Percentiles rank a stretch among this genome's conserved stretches.
phyloP scores from a whole-genome alignment of 2,888 invertebrate species.

The Caenorhabditis wallacei region DNA sequence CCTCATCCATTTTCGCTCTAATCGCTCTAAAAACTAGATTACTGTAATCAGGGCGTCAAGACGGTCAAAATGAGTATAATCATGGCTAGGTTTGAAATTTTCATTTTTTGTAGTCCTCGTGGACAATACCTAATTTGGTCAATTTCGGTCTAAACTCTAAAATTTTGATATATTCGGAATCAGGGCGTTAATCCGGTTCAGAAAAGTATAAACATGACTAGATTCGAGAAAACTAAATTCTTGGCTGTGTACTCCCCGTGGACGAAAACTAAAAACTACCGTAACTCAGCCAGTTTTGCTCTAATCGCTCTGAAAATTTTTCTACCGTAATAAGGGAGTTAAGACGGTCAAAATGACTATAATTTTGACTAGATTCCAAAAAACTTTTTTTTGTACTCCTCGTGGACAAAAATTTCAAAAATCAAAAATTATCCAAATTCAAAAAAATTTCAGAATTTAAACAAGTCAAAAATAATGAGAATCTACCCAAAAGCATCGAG shows the following conservation, averaged over 20 bases:
- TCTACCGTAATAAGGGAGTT: no score
- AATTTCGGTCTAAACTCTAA: no score
- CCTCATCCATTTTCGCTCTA: background rate
- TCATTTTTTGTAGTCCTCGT: no score
- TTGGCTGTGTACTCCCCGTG: background rate
- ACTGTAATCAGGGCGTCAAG: background rate
- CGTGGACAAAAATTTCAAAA: background rate
- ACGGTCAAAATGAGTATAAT: background rate
- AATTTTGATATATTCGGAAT: no score
- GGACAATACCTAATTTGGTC: no score
- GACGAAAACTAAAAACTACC: background rate
- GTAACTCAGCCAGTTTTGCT: no score
- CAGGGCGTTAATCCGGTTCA: no score
- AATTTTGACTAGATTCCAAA: background rate
- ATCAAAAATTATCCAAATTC: background rate
- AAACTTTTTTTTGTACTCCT: background rate
- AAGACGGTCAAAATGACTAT: background rate
- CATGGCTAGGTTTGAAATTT: background rate
- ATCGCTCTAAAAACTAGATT: background rate
- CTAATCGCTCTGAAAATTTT: no score
- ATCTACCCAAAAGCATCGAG: slow-evolving; percentile 66
- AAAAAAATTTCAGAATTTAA: slow-evolving; percentile 38
- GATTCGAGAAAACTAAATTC: background rate
- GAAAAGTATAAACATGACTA: no score
- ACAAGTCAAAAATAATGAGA: slow-evolving; percentile 57